A percentile compares a stretch with the other conserved stretches of the same genome.
Conservation (phyloP, 2,113 vertebrate species). For the Carassius carassius region DNA sequence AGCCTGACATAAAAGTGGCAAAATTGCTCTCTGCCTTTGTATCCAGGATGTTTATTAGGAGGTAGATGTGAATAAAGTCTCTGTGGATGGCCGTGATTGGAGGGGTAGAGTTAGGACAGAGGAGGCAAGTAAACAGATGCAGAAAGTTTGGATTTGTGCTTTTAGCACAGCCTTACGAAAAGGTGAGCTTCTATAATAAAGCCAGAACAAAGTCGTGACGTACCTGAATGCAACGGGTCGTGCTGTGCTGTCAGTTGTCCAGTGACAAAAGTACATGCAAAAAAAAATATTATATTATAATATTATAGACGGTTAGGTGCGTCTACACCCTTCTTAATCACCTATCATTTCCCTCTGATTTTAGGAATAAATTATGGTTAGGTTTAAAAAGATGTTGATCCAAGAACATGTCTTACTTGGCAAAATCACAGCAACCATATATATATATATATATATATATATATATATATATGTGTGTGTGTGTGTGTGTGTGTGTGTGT, state of each 20-base stretch:
- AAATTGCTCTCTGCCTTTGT: conserved; percentile 22
- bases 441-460: too few relatives aligned
- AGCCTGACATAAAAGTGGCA: conserved; percentile 13
- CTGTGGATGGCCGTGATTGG: neutral
- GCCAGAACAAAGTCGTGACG: neutral
- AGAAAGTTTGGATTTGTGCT: conserved; percentile 24
- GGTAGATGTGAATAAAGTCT: conserved; percentile 2
- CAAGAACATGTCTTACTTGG: too few relatives aligned
- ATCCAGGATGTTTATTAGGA: neutral
- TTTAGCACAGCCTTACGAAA: conserved; percentile 14
- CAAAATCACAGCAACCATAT: too few relatives aligned
- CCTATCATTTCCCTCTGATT: too few relatives aligned
- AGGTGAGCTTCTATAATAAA: neutral
- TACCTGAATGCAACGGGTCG: neutral
- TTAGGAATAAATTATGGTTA: too few relatives aligned
- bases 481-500: too few relatives aligned
- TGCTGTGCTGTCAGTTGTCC: neutral
- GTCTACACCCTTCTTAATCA: too few relatives aligned
- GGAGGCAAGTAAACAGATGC: conserved; percentile 9
- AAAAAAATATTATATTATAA: too few relatives aligned
- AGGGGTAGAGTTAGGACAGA: neutral
- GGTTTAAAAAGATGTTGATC: too few relatives aligned
- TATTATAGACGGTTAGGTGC: too few relatives aligned
- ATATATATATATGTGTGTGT: too few relatives aligned
- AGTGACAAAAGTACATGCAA: too few relatives aligned